Base-by-base conservation (phyloP, 2,797 vertebrate genomes). In the Poecilia wingei region DNA sequence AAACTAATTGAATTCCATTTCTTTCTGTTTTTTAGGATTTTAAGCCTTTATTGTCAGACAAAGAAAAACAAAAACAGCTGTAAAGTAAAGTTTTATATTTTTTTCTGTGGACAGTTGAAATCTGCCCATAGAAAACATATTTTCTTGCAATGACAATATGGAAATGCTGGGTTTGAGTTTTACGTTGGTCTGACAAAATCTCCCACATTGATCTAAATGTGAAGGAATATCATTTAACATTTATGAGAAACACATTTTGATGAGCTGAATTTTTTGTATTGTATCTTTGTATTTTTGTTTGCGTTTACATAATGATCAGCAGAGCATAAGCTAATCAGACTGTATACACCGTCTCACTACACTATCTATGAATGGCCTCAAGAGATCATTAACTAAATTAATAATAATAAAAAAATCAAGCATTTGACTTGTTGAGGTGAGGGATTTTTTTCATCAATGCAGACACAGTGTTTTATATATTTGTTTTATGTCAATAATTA, bases 1-100 rank as follows among this genome's bases (percentile, higher is more conserved):
- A 81, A 86, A 13, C 20, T 73, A 57, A 86, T 84, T 83, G 77
- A 87, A 84, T 76, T 77, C 85, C 75, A 77, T 75, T 89, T 85
- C 18, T 86, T 73, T 82, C 0, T 86, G 83, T 77, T 53, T 31
- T 36, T 51, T 4, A 77, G 55, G 64, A 76, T 82, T 89, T 81
- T 45, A 82, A 80, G 2, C 3, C 57, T 66, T 46, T 20, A 79
- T 71, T 80, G 46, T 76, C 69, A 80, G 39, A 80, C 22, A 82
- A 59, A 7, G 6, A 76, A 20, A 43, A 6, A 64, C 31, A 64
- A 3, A 18, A 46, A 45, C 64, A 12, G 18, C 4, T 25, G 20
- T 12, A 39, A 70, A 71, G n/a, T 33, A 77, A 75, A 45, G 31
- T 14, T 64, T 36, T 36, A 64, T 64, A 64, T 64, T 64, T 64